Base-by-base conservation (phyloP, 2,797 vertebrate species). In the Nyctibius grandis region DNA sequence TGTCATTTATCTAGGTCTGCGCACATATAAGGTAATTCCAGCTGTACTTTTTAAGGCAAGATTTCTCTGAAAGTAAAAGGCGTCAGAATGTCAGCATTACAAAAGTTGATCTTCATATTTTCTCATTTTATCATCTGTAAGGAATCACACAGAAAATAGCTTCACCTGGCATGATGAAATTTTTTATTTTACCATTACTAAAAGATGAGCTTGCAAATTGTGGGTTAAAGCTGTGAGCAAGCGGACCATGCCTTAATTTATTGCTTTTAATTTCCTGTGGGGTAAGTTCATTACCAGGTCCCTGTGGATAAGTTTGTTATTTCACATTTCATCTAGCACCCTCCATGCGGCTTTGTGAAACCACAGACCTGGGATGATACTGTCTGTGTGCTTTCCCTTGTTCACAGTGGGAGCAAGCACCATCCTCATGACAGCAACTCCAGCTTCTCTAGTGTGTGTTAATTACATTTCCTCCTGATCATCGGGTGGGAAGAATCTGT, bases 401-500 rank as follows among this genome's bases (percentile, higher is more conserved):
- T 90, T 96, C 95, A 91, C 92, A 96, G 74, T 68, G 81, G 95
- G 96, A 95, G 76, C 40, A 57, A 92, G 85, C 84, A 91, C 51
- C 85, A 70, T 91, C 84, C 89, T 92, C 92, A 90, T 97, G 97
- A 98, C 98, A 98, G 95, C 91, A 95, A 81, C 95, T 98, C 95
- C 92, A 92, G 96, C 95, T 98, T 97, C 97, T 98, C 98, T 98
- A 98, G 97, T 98, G 97, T 89, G 98, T 96, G 97, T 96, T 98
- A 99, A 98, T 98, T 98, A 98, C 97, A 98, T 98, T 99, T 98
- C 94, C 96, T 97, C 97, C 97, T 98, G 80, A 95, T 98, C 98
- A 97, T 59, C 97, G 97, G 93, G 80, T 98, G 98, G 93, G 96
- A 98, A 98, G 98, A 98, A 99, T 98, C 91, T 90, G 68, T 42